Base-by-base conservation (phyloP, 1,140 invertebrate genomes). In the Aphaenogaster ashmeadi region DNA sequence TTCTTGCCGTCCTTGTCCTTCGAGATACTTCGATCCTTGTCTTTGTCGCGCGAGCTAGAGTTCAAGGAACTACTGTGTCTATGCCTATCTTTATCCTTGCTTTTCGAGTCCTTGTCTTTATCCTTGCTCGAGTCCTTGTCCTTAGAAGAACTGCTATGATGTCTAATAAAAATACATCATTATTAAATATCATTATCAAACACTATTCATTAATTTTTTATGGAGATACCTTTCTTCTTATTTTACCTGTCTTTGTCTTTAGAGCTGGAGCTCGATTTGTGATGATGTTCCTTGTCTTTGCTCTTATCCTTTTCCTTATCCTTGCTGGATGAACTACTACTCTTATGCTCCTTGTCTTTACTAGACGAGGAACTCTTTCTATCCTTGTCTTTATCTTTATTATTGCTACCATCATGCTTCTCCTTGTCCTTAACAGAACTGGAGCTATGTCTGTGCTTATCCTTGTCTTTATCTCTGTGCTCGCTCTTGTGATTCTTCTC, bases 321-420 rank as follows among this genome's bases (percentile, higher is more conserved):
- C 89, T 96, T 97, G 89, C 96, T 97, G 2, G 97, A 97, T 87
- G 97, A 97, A 91, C 95, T 94, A 11, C 93, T 95, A 81, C 94
- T 95, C 93, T 97, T 97, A 86, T 97, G 96, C 21, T 97, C 96
- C 91, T 96, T 96, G 77, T 97, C 96, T 92, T 96, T 96, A 91
- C 95, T 96, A 0, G 93, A 94, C 0, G 94, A 95, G 1, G 93
- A 93, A 58, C 93, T 96, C 86, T 96, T 96, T 87, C 90, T 94
- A 21, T 92, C 88, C 38, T 92, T 92, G 36, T 92, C 92, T 11
- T 94, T 91, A 62, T 90, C 90, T 58, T 86, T 93, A 6, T 79
- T 90, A 47, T 83, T 92, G 58, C 92, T 93, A 38, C 92, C 93
- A 21, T 89, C 93, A 78, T 92, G 95, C 89, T 93, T 96, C 92